Base-by-base conservation (phyloP, 2,888 invertebrate genomes). In the Harpalus rufipes region DNA sequence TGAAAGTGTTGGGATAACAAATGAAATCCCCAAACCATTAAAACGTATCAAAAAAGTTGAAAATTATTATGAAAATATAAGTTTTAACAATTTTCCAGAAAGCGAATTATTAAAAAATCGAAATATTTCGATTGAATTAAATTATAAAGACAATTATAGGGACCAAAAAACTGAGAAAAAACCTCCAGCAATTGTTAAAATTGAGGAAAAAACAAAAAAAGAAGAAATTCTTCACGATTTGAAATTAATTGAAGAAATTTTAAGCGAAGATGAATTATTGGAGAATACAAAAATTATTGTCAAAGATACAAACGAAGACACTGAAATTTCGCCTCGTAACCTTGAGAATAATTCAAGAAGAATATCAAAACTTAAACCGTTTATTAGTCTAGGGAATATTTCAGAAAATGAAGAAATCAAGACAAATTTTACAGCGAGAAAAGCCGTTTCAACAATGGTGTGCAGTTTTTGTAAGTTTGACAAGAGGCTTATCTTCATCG, bases 201-300 rank as follows among this genome's bases (percentile, higher is more conserved):
- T 21, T 21, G 39, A 58, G n/a, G 51, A 84, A 21, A 18, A 18
- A 10, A 32, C 7, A 6, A 84, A 32, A 68, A 79, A 72, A 39
- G 79, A 63, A 39, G 80, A 39, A 16, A 80, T 85, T 58, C 63
- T 79, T 14, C 84, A 85, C 32, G 84, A 85, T 85, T 39, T 85
- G 39, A 58, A 85, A 56, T 39, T 85, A 18, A 14, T 85, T n/a
- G 84, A 85, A 1, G 84, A 79, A 56, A 85, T 85, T 58, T 79
- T 85, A 59, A 58, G 21, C 8, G 80, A 80, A 8, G 65, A 65
- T 51, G 79, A 80, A n/a, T n/a, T n/a, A n/a, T n/a, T n/a, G n/a
- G n/a, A n/a, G n/a, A n/a, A n/a, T n/a, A n/a, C n/a, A n/a, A n/a
- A n/a, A n/a, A n/a, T n/a, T n/a, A n/a, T n/a, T n/a, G n/a, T n/a